Evolutionary conservation across 2,113 vertebrate species (phyloP), one percentile per base, ranked within the genome.

Genomic region (Oncorhynchus tshawytscha): DNA sequence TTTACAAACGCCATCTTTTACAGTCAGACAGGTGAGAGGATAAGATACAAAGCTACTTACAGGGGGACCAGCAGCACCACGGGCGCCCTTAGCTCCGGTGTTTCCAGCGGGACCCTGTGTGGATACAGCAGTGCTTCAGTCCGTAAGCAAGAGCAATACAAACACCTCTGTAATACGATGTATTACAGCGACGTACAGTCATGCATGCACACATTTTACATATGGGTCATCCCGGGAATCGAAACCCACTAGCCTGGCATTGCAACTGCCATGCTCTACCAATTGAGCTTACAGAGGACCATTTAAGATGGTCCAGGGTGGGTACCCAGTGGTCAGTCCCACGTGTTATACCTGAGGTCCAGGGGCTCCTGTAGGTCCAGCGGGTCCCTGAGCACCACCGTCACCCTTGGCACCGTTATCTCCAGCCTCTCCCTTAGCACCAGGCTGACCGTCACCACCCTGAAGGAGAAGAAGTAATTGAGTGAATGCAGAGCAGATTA

Each of bases 331-430:
- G 16, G 11, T 60, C 24, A 39, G 48, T 31, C 45, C 1, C 49
- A n/a, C 4, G 48, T 67, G 18, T 22, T 16, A 29, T 75, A 89
- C 94, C 92, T 92, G 92, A 82, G 94, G 94, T 91, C 94, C 94
- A 22, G 94, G 83, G 57, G 86, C 84, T 84, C 94, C 94, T 80
- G 92, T 94, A 89, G 97, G 95, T 86, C 98, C 98, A 54, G 96
- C 92, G 82, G 97, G 85, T 72, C 98, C 98, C 45, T 97, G 96
- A 25, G 94, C 84, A 90, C 97, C 98, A 93, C 95, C 90, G 87
- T 97, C 97, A 85, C 98, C 98, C n/a, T 97, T 95, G 70, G 94
- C 95, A 82, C 98, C 98, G 75, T 94, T 93, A 77, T 98, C 96
- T 88, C 94, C 94, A 89, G 90, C 0, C 86, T 94, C 94, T 93